phyloP scores from a whole-genome alignment of 2,113 vertebrate species.

The Nycticryphes semicollaris region DNA sequence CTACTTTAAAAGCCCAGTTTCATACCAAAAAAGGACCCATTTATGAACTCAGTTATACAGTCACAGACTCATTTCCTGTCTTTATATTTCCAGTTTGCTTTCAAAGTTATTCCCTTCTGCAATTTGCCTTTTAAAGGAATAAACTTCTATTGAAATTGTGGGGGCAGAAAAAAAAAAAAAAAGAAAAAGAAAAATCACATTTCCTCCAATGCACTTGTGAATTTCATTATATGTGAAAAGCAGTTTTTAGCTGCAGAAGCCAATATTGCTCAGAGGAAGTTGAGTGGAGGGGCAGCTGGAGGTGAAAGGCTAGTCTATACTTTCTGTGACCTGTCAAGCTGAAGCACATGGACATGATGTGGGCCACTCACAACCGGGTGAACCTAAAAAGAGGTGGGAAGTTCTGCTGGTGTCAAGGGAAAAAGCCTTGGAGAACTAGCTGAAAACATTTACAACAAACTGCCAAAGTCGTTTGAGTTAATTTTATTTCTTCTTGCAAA shows the following conservation, averaged over 20 bases:
- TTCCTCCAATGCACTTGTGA: constrained; percentile 66
- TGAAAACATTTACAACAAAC: constrained; percentile 41
- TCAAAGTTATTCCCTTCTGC: constrained; percentile 69
- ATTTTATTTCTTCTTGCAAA: constrained; percentile 36
- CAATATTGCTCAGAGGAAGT: constrained; percentile 62
- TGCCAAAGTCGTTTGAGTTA: background rate
- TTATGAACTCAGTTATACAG: constrained; percentile 70
- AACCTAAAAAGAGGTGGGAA: constrained; percentile 17
- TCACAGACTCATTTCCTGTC: constrained; percentile 74
- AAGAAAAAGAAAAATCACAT: constrained; percentile 39
- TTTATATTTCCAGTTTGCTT: constrained; percentile 72
- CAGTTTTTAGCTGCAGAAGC: constrained; percentile 60
- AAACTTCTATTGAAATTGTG: constrained; percentile 67
- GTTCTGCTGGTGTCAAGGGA: constrained; percentile 16
- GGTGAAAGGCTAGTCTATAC: constrained; percentile 63
- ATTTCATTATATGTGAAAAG: constrained; percentile 71
- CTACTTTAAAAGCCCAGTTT: constrained; percentile 68
- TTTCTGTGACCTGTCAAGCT: constrained; percentile 60
- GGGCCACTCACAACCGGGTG: background rate
- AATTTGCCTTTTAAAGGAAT: constrained; percentile 68
- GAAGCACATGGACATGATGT: background rate
- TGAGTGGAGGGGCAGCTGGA: constrained; percentile 51
- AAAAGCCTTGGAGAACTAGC: constrained; percentile 8
- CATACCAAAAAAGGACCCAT: constrained; percentile 66
- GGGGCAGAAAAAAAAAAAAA: constrained; percentile 7